phyloP scores from a whole-genome alignment of 2,113 vertebrate genomes.

The Calonectris borealis region DNA sequence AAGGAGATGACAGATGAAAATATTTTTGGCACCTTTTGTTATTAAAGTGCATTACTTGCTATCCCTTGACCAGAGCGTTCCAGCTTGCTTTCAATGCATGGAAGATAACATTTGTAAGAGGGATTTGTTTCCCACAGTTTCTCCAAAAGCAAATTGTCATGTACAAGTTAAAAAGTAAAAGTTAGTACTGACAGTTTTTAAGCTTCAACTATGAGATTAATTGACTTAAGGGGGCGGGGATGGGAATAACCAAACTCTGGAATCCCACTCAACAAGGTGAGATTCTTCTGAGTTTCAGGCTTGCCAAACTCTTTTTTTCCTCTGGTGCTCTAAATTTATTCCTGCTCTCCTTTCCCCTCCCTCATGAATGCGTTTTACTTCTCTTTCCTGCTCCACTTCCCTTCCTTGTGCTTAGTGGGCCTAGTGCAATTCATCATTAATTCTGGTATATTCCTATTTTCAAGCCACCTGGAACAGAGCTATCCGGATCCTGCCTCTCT shows the following conservation, averaged over 20 bases:
- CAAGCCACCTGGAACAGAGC: not conserved
- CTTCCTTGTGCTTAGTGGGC: not conserved
- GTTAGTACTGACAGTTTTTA: not conserved
- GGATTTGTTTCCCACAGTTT: not conserved
- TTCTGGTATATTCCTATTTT: not conserved
- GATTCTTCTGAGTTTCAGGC: not conserved
- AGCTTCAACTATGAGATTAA: not conserved
- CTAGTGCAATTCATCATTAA: not conserved
- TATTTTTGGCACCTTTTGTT: not conserved
- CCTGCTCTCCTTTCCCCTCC: not conserved
- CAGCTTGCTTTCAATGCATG: not conserved
- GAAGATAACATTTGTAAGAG: not conserved
- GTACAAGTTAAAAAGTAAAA: not conserved
- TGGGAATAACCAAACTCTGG: not conserved
- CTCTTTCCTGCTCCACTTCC: not conserved
- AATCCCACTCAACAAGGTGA: not conserved
- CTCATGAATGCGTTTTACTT: accelerated
- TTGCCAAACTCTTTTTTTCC: not conserved
- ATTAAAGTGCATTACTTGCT: not conserved
- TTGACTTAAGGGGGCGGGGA: not conserved
- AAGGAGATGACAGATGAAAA: not conserved
- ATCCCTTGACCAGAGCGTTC: not conserved
- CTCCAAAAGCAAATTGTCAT: not conserved
- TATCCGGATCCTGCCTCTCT: not conserved
- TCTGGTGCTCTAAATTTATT: not conserved